Percentiles rank a stretch among this genome's conserved stretches.
These are phyloP conservation scores for Gymnogyps californianus DNA, from an alignment of 2,113 vertebrate species.

Conservation along the genomic window DNA sequence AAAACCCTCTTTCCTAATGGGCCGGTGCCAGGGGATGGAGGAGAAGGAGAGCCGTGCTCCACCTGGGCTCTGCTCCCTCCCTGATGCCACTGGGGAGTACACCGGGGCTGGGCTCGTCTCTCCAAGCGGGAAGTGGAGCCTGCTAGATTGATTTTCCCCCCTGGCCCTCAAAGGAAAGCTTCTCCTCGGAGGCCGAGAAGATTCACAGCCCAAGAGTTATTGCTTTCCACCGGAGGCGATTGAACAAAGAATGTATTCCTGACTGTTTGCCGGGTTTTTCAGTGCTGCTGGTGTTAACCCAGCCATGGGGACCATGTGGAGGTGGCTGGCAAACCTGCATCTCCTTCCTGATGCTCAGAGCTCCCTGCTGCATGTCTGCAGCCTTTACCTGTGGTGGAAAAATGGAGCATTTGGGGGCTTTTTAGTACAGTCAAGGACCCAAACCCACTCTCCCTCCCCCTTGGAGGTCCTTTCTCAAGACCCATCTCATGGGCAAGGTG, in stretches of 20 bases:
- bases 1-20: background rate
- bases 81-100: background rate
- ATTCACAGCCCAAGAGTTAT: background rate
- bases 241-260: background rate
- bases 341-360: background rate
- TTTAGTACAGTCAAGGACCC: background rate
- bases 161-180: background rate
- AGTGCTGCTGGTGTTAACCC: background rate
- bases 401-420: background rate
- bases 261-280: background rate
- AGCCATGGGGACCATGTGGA: background rate
- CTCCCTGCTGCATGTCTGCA: background rate
- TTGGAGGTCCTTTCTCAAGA: background rate
- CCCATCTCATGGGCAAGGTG: background rate
- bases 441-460: background rate
- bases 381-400: background rate
- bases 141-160: background rate
- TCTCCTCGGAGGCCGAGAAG: background rate
- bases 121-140: background rate
- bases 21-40: background rate
- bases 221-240: background rate
- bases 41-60: background rate
- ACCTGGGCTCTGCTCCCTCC: background rate
- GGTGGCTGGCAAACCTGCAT: background rate
- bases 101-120: background rate